Conservation (phyloP, 2,113 vertebrate genomes). For the Coturnix japonica region DNA sequence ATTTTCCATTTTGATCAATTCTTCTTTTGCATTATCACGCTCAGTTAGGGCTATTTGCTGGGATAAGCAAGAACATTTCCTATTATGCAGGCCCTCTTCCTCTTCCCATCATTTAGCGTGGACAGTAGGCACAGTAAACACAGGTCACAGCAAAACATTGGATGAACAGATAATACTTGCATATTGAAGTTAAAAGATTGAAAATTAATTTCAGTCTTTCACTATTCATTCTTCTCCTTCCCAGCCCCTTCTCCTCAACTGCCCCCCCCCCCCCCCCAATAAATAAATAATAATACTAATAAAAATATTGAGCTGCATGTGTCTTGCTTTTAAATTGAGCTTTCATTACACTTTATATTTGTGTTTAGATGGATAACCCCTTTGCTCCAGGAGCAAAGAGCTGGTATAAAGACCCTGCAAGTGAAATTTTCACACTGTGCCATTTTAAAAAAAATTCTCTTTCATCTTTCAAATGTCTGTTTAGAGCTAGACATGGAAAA, state of each 20-base stretch:
- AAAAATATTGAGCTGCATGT: background rate
- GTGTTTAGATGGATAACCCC: background rate
- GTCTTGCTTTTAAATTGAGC: background rate
- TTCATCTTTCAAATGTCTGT: background rate
- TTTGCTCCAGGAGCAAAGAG: background rate
- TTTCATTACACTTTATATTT: background rate
- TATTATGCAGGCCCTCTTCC: background rate
- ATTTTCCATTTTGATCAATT: background rate
- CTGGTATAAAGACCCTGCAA: background rate
- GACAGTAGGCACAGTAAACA: background rate
- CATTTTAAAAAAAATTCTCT: background rate
- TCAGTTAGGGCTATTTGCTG: background rate
- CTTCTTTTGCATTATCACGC: background rate
- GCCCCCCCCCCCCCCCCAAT: background rate
- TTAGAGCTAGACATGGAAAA: background rate
- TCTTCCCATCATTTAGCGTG: background rate
- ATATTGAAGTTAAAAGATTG: background rate
- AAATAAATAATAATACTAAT: no score
- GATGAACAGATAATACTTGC: background rate
- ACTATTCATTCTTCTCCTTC: background rate
- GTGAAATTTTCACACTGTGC: background rate
- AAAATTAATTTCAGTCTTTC: background rate
- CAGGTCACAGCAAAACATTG: background rate
- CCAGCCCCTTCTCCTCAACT: no score
- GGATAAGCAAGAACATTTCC: background rate